Percentiles rank a stretch among this genome's conserved stretches.
Conservation (phyloP, 2,888 invertebrate species). For the Catocala nupta region DNA sequence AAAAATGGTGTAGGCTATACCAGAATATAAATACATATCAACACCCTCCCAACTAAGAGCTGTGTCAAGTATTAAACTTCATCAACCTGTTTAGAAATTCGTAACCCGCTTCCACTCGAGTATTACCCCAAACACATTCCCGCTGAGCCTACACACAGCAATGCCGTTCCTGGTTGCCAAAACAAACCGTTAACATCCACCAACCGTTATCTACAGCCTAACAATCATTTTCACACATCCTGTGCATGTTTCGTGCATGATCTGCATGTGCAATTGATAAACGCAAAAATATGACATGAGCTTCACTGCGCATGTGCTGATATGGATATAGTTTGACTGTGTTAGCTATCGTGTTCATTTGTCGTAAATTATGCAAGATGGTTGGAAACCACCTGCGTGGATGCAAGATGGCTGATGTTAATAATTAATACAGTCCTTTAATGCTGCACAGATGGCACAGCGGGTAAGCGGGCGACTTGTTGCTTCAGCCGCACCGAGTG, state of each 20-base stretch:
- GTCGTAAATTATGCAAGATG: conserved; percentile 1
- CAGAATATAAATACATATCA: too few relatives aligned
- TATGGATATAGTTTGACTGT: neutral
- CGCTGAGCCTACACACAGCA: conserved; percentile 4
- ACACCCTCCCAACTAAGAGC: too few relatives aligned
- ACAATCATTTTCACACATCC: conserved; percentile 36
- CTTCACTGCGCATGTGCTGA: neutral
- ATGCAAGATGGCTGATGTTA: too few relatives aligned
- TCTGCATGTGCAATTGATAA: conserved; percentile 20
- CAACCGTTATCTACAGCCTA: conserved; percentile 8
- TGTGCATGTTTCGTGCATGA: conserved; percentile 19
- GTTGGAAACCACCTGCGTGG: conserved; percentile 2
- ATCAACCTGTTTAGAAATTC: neutral
- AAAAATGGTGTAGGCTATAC: too few relatives aligned
- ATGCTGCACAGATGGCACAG: too few relatives aligned
- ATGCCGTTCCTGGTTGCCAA: conserved; percentile 10
- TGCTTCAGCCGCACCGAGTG: too few relatives aligned
- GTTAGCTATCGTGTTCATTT: neutral
- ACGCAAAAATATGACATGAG: conserved; percentile 21
- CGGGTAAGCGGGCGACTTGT: too few relatives aligned
- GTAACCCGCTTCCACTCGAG: neutral
- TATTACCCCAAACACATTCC: neutral
- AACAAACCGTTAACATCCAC: conserved; percentile 19
- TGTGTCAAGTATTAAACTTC: too few relatives aligned
- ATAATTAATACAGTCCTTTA: too few relatives aligned